Evolutionary conservation across 2,113 vertebrate genomes (phyloP).

Genomic region (Ceratotherium simum): DNA sequence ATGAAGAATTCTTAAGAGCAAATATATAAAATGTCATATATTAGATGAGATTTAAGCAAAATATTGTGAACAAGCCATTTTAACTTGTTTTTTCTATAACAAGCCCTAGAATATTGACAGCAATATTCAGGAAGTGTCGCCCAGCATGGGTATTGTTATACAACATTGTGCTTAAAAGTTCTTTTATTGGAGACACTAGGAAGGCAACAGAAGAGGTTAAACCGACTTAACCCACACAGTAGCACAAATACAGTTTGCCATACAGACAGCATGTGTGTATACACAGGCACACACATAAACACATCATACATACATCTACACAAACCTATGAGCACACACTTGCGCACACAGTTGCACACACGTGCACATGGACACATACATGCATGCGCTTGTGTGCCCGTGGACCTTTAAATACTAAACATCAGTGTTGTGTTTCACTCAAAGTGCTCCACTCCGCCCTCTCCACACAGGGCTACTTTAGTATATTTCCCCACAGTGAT

Average conservation of each 20-base stretch:
- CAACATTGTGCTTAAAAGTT: background rate
- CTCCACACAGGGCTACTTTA: background rate
- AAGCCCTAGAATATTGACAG: background rate
- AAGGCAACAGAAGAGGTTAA: background rate
- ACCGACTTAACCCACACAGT: background rate
- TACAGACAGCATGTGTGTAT: background rate
- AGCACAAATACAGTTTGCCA: background rate
- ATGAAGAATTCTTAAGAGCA: background rate
- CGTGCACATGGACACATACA: fast-evolving
- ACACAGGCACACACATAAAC: no score
- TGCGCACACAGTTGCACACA: background rate
- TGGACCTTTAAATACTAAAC: background rate
- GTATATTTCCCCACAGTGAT: background rate
- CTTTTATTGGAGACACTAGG: background rate
- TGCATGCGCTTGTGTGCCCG: fast-evolving
- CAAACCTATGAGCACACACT: no score
- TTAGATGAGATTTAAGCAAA: background rate
- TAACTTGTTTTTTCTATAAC: background rate
- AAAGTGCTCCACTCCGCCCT: background rate
- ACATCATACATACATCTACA: no score
- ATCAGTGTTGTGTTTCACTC: background rate
- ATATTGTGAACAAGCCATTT: background rate
- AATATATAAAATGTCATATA: background rate
- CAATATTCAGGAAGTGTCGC: background rate
- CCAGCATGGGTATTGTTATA: background rate